Base-by-base conservation (phyloP, 2,888 invertebrate species). In the Steinernema carpocapsae region DNA sequence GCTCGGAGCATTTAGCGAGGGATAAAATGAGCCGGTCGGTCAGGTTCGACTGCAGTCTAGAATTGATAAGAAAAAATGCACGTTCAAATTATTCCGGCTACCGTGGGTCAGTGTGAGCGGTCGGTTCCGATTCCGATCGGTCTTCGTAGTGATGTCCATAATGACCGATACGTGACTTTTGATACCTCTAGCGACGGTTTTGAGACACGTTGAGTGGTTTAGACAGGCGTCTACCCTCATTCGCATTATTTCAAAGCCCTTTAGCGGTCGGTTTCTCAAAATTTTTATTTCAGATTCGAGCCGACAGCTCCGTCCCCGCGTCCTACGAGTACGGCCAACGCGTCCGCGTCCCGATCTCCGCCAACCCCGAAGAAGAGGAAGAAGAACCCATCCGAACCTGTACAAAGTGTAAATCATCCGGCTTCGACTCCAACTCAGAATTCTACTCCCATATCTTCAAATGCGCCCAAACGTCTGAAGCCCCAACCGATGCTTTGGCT, bases 231-330 rank as follows among this genome's bases (percentile, higher is more conserved):
- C 43, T 43, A 12, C 10, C 43, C 43, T 43, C 43, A n/a, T 48
- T 48, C 48, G 3, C 3, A n/a, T 48, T 48, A 48, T 48, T 48
- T 14, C 14, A 4, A 48, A 37, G 37, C 37, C 10, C n/a, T n/a
- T n/a, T n/a, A n/a, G n/a, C n/a, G n/a, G n/a, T n/a, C n/a, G n/a
- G n/a, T n/a, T n/a, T n/a, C n/a, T n/a, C n/a, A n/a, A n/a, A n/a
- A n/a, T n/a, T n/a, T n/a, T n/a, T n/a, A n/a, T n/a, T n/a, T n/a
- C 64, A 64, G 64, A 64, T 64, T 12, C 64, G 64, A 64, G 64
- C 64, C 7, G 64, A 64, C 37, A 37, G 64, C 32, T 32, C 29
- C 64, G 64, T 64, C 19, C 64, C 64, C 1, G 29, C 64, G 3
- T n/a, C 29, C 37, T 64, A 64, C 37, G 64, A 64, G n/a, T 64